Base-by-base conservation (phyloP, 2,797 vertebrate genomes). In the Sphaeramia orbicularis region DNA sequence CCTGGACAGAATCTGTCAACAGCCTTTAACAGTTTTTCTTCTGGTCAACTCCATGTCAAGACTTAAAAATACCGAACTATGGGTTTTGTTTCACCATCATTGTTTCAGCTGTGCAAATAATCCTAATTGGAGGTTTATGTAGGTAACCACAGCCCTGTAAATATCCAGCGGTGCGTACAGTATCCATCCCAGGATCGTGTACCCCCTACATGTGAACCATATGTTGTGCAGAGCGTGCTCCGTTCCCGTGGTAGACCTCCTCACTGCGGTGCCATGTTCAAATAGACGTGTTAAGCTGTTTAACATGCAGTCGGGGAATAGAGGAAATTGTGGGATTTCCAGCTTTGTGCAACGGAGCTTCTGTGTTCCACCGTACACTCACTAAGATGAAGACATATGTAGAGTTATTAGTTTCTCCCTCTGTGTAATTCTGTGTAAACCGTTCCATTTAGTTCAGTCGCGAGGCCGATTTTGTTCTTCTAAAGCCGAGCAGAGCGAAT, bases 231-330 rank as follows among this genome's bases (percentile, higher is more conserved):
- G 62, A 47, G 83, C 71, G 83, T 4, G 52, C 57, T 72, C 21
- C 71, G 53, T 66, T 91, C 87, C 89, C 74, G 54, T 57, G 83
- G 81, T 77, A 71, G 82, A 80, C 72, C 87, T 79, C 81, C 76
- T 86, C 79, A 65, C 78, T 72, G 77, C 80, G 70, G 72, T 61
- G 70, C 81, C 85, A 57, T 88, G 85, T 90, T 91, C 83, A 80
- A 84, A 88, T 73, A 76, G 83, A 90, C 77, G 72, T 70, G 80
- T 82, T 85, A 83, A 86, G 78, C 83, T 90, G 87, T 89, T 91
- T 71, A 84, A 90, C 86, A 90, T 74, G 84, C 81, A 85, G 71
- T 73, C n/a, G 12, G 90, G 90, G 86, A 89, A 88, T 89, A 83
- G 58, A 84, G 71, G 72, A 77, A 84, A 90, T 84, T 84, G 84